A percentile compares a stretch with the other conserved stretches of the same genome.
Conservation (phyloP, 2,888 invertebrate species). For the Phragmatobia fuliginosa region DNA sequence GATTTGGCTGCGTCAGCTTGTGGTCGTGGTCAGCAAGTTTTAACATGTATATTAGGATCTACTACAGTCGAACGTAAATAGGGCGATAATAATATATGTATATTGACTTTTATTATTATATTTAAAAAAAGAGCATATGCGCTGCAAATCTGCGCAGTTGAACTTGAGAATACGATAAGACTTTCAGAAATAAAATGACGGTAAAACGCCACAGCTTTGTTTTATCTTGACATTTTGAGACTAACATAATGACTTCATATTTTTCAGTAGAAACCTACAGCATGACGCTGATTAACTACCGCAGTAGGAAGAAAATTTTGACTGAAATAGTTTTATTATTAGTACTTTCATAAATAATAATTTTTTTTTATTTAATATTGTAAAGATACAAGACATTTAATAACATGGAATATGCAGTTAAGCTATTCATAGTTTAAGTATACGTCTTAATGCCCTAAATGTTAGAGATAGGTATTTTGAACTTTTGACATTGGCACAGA, state of each 20-base stretch:
- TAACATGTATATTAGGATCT: no score
- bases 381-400: conserved; percentile 14
- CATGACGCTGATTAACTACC: conserved; percentile 17
- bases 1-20: no score
- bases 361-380: no score
- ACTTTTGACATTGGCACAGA: conserved; percentile 51
- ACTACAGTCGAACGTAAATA: background rate
- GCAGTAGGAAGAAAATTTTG: conserved; percentile 1
- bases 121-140: background rate
- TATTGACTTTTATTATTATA: background rate
- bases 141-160: background rate
- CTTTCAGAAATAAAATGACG: conserved; percentile 1
- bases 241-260: background rate
- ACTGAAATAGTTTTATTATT: no score
- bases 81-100: background rate
- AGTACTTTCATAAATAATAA: no score
- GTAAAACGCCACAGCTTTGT: background rate
- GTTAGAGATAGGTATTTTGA: conserved; percentile 41
- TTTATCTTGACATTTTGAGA: conserved; percentile 34
- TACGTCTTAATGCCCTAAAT: conserved; percentile 25
- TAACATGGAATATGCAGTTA: conserved; percentile 13
- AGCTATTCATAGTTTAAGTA: conserved; percentile 25
- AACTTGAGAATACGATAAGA: background rate
- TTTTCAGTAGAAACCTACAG: conserved; percentile 10
- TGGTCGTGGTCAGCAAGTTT: no score